Conservation (phyloP, 2,797 vertebrate species). For the Coccyzus lansbergi region DNA sequence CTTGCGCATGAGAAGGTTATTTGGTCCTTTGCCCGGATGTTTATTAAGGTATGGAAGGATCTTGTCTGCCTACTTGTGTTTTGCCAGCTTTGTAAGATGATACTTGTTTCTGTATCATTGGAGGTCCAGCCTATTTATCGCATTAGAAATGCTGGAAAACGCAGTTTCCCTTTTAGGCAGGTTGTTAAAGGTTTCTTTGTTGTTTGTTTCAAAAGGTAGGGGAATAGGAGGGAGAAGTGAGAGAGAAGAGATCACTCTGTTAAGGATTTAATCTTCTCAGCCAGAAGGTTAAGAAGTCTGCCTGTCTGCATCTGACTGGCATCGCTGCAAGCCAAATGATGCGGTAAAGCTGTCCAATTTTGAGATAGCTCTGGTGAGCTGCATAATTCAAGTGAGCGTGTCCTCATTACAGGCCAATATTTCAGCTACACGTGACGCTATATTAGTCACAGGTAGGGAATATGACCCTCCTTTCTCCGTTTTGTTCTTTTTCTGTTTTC, state of each 20-base stretch:
- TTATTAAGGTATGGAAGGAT: conserved; percentile 22
- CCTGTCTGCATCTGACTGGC: conserved; percentile 40
- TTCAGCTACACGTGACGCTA: not conserved
- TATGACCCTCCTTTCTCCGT: not conserved
- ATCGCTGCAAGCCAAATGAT: not conserved
- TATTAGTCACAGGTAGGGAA: not conserved
- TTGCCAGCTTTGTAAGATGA: conserved; percentile 25
- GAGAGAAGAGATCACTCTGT: not conserved
- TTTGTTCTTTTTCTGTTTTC: not conserved
- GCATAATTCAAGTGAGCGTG: not conserved
- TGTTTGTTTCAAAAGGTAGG: not conserved
- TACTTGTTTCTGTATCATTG: not conserved
- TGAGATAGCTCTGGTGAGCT: conserved; percentile 3
- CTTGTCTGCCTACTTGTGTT: conserved; percentile 29
- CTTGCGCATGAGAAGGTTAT: not conserved
- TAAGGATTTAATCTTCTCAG: conserved; percentile 69
- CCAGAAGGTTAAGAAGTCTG: conserved; percentile 57
- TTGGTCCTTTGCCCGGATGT: conserved; percentile 18
- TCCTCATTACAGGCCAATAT: not conserved
- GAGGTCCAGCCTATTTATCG: not conserved
- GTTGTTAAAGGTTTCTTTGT: not conserved
- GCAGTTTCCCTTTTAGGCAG: not conserved
- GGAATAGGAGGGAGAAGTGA: not conserved
- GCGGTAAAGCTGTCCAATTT: conserved; percentile 36
- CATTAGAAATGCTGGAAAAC: not conserved